Base-by-base conservation (phyloP, 2,888 invertebrate species). In the Nycteola revayana region DNA sequence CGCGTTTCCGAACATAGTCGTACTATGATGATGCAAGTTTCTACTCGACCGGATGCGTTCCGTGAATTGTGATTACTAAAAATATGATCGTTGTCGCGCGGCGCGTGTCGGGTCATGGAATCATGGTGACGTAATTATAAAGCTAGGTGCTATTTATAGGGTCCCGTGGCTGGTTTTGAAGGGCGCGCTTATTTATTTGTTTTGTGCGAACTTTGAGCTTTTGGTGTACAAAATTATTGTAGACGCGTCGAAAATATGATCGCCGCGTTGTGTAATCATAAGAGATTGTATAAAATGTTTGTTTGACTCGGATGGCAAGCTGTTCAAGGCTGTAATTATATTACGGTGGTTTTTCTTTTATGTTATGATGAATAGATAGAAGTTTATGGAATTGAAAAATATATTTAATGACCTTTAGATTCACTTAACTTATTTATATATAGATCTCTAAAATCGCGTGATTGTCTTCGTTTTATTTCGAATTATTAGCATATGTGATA, bases 1-100 rank as follows among this genome's bases (percentile, higher is more conserved):
- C 45, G 53, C 54, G 54, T 57, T 57, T 56, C 42, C 32, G 40
- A 32, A n/a, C n/a, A 43, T 56, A 43, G 53, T 51, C 29, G 42
- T 53, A 48, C 28, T n/a, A n/a, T n/a, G n/a, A n/a, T n/a, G 42
- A 32, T 46, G 33, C 40, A 37, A 33, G 46, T 46, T 51, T 50
- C 39, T 43, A 47, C 42, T 50, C 47, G 32, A 29, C 20, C 32
- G 4, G 33, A 34, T 5, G 32, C 30, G 24, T 44, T 48, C 20
- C 27, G 40, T 42, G 32, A 38, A 36, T 34, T 38, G 36, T 24
- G 32, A 20, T 6, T 25, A 36, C 26, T 41, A 21, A 25, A 28
- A 31, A 33, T 25, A 9, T 34, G 25, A 39, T 36, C 30, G 7
- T 21, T n/a, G 28, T 24, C 35, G 38, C 33, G 36, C 44, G 46